Conservation (phyloP, 2,113 vertebrate species). For the Rhabdornis inornatus region DNA sequence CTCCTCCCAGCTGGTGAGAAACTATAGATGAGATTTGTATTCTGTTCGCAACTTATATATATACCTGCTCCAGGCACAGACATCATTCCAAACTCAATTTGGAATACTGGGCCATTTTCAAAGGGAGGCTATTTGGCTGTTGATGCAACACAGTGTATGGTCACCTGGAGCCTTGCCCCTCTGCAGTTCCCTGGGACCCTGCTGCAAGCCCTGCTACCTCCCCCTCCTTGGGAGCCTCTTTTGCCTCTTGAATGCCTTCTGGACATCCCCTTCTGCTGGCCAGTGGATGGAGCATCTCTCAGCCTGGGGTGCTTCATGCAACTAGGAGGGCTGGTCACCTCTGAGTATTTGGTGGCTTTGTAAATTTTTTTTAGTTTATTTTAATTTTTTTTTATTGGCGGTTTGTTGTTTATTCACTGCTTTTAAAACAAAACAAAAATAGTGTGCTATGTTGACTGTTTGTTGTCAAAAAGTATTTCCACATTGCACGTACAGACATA, state of each 20-base stretch:
- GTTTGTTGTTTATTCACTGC: neutral
- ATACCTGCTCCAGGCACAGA: neutral
- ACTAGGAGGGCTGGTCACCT: neutral
- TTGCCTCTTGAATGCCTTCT: neutral
- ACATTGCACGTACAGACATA: neutral
- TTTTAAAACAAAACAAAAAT: neutral
- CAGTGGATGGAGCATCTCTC: neutral
- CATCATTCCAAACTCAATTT: neutral
- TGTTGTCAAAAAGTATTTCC: neutral
- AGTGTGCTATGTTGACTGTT: neutral
- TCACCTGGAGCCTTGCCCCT: neutral
- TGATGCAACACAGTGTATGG: rapidly evolving
- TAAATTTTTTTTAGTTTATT: too few relatives aligned
- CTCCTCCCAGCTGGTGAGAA: neutral
- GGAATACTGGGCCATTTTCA: neutral
- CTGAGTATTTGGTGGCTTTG: neutral
- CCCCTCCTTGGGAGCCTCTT: neutral
- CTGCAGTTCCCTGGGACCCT: neutral
- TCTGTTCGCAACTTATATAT: neutral
- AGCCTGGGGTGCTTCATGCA: neutral
- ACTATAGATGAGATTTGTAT: neutral
- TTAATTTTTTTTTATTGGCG: neutral
- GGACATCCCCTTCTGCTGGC: neutral
- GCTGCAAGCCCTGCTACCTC: neutral
- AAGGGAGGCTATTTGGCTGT: neutral